Evolutionary conservation across 1,140 invertebrate species (phyloP), one percentile per base, ranked within the genome.

Genomic region (Grapholita molesta): DNA sequence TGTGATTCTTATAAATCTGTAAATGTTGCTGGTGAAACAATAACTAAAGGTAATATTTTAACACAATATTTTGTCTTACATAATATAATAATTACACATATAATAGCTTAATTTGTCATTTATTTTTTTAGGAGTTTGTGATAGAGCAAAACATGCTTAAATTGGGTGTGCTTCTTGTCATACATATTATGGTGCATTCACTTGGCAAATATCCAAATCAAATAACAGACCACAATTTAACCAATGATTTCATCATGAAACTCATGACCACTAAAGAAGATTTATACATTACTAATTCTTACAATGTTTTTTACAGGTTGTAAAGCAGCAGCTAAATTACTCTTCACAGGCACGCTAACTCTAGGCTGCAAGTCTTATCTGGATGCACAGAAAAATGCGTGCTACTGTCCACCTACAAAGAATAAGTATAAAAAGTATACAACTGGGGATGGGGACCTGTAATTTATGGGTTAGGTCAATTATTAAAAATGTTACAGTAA

Each of bases 321-420:
- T 79, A 97, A 97, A 90, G 95, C 93, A 8, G 96, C 96, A 48
- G 96, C 97, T 0, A 97, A 97, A 91, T 91, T 97, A 85, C 86
- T 97, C 0, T 97, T 95, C 76, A 96, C 96, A 0, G 96, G 96
- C 25, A 97, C 96, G 6, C 90, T 96, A 64, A 95, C 96, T 5
- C 86, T 97, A 0, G 97, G 97, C 0, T 98, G 97, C 76, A 96
- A 97, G 80, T 95, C 96, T 23, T 98, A 95, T 83, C 91, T 96
- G 55, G 95, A 97, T 86, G 95, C 96, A 0, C 97, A 98, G 83
- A 93, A 93, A 74, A 90, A 95, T 73, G 96, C 97, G 0, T 97
- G 97, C 77, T 96, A 94, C 72, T 98, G 97, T 88, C 84, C 92
- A 25, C 83, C 90, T 25, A 38, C 78, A 18, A 93, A 86, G 82